Evolutionary conservation across 2,888 invertebrate species (phyloP).

Genomic region (Drosophila differens): DNA sequence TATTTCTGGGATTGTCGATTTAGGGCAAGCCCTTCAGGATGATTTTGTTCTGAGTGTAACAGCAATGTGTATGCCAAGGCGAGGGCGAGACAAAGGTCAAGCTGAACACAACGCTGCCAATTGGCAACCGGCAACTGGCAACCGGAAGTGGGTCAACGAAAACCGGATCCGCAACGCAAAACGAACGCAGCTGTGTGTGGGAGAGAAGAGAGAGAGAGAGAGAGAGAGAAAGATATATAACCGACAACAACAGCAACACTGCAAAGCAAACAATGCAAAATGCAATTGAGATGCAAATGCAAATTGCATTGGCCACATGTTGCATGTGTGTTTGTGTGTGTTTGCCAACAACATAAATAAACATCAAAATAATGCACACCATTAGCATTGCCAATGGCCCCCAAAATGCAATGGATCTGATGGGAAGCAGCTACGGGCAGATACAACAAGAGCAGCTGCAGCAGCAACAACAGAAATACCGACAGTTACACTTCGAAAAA

Average conservation of each 20-base stretch:
- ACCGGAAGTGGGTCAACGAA: conserved; percentile 83
- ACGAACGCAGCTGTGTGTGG: conserved; percentile 74
- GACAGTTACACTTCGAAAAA: conserved; percentile 14
- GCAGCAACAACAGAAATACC: conserved; percentile 6
- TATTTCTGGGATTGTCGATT: not conserved
- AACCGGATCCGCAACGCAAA: conserved; percentile 77
- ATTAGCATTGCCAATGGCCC: conserved; percentile 81
- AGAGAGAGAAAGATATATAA: not conserved
- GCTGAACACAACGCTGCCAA: conserved; percentile 53
- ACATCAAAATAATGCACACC: conserved; percentile 81
- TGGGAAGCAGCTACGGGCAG: conserved; percentile 15
- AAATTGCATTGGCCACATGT: conserved; percentile 76
- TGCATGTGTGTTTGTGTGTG: conserved; percentile 38
- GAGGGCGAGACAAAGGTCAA: conserved; percentile 74
- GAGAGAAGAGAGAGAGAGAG: conserved; percentile 46
- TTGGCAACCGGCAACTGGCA: conserved; percentile 54
- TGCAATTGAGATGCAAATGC: conserved; percentile 80
- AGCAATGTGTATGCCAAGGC: conserved; percentile 41
- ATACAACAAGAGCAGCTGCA: conserved; percentile 14
- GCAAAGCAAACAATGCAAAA: conserved; percentile 73
- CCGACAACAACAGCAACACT: conserved; percentile 35
- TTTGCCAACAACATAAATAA: conserved; percentile 78
- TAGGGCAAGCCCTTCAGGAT: too few relatives aligned
- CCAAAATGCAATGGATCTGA: conserved; percentile 58
- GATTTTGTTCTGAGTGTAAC: not conserved